Base-by-base conservation (phyloP, 2,888 invertebrate genomes). In the Agriopis aurantiaria region DNA sequence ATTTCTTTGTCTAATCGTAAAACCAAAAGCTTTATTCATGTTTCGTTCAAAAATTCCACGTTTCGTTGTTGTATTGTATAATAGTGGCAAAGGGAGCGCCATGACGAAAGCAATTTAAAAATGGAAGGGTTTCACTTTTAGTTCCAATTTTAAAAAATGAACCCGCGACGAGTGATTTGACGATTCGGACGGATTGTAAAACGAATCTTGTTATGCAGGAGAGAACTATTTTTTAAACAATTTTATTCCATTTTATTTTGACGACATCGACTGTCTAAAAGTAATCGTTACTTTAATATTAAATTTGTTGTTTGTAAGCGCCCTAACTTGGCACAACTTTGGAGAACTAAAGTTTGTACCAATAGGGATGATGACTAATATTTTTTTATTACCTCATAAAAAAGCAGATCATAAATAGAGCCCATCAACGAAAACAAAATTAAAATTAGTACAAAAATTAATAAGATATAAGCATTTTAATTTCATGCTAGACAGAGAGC, bases 21-120 rank as follows among this genome's bases (percentile, higher is more conserved):
- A 81, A 78, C 80, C 79, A 79, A 80, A 84, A 80, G 78, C 77
- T 81, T 74, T 74, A 81, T 74, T 69, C 73, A 64, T 60, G 65
- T 65, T 63, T 66, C 55, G 56, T 75, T 75, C 76, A 78, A 79
- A 82, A 83, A 81, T 74, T 77, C 75, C 77, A 78, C 74, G 80
- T 84, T 84, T 84, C 82, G 83, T 84, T 85, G 81, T 83, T 82
- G 83, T 82, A 81, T 81, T 80, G 80, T 84, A 84, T 83, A 87
- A 89, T 86, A 88, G 86, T 87, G 88, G 88, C 88, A 86, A 87
- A 88, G 89, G 91, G 90, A 87, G 88, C 88, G 88, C 88, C 91
- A 90, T 92, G 93, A 92, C 92, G 91, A 91, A 91, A 90, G 87
- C 88, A 91, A 92, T 92, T 93, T 90, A 90, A 91, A 92, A 93